Evolutionary conservation across 2,113 vertebrate species (phyloP).

Genomic region (Cryptomyrus ogoouensis): DNA sequence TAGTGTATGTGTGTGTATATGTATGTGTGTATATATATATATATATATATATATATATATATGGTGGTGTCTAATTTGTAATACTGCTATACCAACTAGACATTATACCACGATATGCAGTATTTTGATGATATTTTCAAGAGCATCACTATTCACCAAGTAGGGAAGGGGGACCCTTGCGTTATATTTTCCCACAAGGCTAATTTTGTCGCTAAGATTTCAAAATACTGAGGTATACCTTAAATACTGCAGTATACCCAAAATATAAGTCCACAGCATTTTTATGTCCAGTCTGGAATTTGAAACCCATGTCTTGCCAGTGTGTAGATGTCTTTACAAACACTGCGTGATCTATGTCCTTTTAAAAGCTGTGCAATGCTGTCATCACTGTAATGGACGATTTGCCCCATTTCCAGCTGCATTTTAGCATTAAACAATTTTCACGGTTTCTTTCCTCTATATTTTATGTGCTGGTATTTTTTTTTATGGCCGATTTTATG

Average conservation of each 20-base stretch:
- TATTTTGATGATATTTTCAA: not conserved
- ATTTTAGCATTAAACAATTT: not conserved
- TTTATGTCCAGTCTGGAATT: not conserved
- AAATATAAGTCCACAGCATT: not conserved
- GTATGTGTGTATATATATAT: too few species aligned
- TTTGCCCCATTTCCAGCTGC: not conserved
- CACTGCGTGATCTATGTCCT: not conserved
- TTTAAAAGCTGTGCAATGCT: not conserved
- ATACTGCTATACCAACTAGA: not conserved
- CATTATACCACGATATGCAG: not conserved
- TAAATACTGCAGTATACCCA: not conserved
- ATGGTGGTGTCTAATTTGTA: not conserved
- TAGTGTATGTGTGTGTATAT: too few species aligned
- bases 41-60: too few species aligned
- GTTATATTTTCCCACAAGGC: not conserved
- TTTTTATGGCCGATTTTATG: not conserved
- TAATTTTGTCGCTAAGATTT: not conserved
- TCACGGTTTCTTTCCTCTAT: not conserved
- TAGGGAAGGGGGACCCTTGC: not conserved
- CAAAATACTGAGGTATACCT: not conserved
- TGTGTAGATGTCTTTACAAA: not conserved
- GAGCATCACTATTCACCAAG: not conserved
- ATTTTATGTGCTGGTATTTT: not conserved
- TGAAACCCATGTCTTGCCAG: not conserved
- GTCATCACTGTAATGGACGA: not conserved